Evolutionary conservation across 53 echinoderm and acorn worm species (phyloP).

Genomic region (Luidia sarsii): DNA sequence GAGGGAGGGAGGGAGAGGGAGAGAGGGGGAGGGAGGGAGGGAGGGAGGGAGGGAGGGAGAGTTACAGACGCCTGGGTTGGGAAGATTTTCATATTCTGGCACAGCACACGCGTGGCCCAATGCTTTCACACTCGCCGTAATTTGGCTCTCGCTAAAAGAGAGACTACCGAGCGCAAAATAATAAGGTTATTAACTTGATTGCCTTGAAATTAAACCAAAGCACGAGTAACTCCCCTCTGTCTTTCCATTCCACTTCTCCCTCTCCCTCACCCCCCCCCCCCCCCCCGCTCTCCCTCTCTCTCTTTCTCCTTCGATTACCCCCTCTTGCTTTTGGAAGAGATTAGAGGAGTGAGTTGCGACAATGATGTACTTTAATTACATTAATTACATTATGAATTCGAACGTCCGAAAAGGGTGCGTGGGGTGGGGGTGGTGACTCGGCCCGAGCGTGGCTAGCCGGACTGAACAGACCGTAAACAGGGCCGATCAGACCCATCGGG

Average conservation of each 20-base stretch:
- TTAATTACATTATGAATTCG: constrained; percentile 54
- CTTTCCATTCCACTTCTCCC: no score
- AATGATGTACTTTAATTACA: constrained; percentile 58
- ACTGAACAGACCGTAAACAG: constrained; percentile 26
- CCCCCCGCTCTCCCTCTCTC: no score
- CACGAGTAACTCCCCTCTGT: constrained; percentile 6
- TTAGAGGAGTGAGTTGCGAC: constrained; percentile 54
- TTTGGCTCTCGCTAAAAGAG: background rate
- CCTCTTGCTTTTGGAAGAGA: constrained; percentile 53
- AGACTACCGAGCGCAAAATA: constrained; percentile 42
- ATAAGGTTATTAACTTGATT: constrained; percentile 53
- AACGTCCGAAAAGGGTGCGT: constrained; percentile 1
- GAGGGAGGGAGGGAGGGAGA: no score
- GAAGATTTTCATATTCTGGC: constrained; percentile 2
- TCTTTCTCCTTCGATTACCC: constrained; percentile 50
- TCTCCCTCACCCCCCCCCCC: no score
- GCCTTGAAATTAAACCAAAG: constrained; percentile 50
- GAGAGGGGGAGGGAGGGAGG: no score
- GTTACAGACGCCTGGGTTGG: background rate
- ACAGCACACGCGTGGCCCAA: constrained; percentile 40
- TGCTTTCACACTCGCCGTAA: constrained; percentile 1
- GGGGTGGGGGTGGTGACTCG: background rate
- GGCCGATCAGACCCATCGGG: constrained; percentile 22
- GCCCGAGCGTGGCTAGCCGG: constrained; percentile 13
- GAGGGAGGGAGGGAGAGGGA: no score